Evolutionary conservation across 2,797 vertebrate genomes (phyloP).

Genomic region (Spondyliosoma cantharus): DNA sequence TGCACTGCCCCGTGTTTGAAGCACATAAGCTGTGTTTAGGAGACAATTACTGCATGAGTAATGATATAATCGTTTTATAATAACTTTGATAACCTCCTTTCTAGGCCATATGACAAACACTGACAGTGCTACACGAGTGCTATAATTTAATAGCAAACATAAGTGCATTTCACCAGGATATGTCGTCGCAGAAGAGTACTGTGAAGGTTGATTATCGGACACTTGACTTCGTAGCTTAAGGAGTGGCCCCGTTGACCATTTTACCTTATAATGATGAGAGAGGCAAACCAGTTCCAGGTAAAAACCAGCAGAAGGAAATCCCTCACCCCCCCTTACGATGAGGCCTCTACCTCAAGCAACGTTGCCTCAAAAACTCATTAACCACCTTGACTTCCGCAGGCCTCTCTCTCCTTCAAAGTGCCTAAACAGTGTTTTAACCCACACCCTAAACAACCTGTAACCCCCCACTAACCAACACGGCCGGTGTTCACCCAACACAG

Average conservation of each 20-base stretch:
- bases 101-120: conserved; percentile 60
- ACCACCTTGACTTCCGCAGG: conserved; percentile 38
- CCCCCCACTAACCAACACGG: conserved; percentile 66
- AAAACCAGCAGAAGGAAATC: conserved; percentile 8
- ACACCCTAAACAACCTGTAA: conserved; percentile 50
- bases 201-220: conserved; percentile 37
- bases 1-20: conserved; percentile 36
- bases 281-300: conserved; percentile 14
- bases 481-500: conserved; percentile 74
- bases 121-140: conserved; percentile 50
- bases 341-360: conserved; percentile 36
- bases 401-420: conserved; percentile 42
- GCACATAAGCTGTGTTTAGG: conserved; percentile 63
- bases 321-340: neutral
- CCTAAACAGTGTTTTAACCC: conserved; percentile 53
- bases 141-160: conserved; percentile 49
- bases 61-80: conserved; percentile 64
- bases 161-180: conserved; percentile 41
- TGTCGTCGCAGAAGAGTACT: conserved; percentile 47
- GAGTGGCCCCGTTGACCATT: conserved; percentile 27
- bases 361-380: conserved; percentile 39
- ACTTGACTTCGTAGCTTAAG: conserved; percentile 50
- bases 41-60: conserved; percentile 65
- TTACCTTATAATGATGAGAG: conserved; percentile 34
- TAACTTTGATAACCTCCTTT: conserved; percentile 67